These are phyloP conservation scores for Turritopsis rubra DNA, from an alignment of 30 jellyfish, hydroid and myxozoan species.

Conservation along the genomic window DNA sequence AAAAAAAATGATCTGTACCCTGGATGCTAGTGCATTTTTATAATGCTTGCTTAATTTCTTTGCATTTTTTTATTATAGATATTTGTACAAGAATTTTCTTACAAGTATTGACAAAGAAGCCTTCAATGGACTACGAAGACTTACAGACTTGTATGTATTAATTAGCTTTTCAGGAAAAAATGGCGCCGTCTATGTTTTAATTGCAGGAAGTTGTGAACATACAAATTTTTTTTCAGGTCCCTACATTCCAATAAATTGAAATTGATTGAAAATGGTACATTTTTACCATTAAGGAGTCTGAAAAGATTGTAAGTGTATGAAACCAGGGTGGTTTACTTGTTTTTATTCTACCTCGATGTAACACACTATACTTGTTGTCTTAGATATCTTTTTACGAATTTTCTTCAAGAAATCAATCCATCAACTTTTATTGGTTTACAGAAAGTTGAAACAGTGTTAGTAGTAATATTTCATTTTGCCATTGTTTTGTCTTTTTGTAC, in stretches of 20 bases:
- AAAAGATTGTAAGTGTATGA: conserved; percentile 48
- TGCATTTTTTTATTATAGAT: no score
- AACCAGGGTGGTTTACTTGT: not conserved
- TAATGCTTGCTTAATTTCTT: no score
- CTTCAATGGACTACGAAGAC: conserved; percentile 72
- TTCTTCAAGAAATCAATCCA: conserved; percentile 52
- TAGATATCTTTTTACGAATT: conserved; percentile 70
- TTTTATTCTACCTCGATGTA: no score
- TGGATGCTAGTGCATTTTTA: no score
- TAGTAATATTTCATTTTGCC: not conserved
- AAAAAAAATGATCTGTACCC: no score
- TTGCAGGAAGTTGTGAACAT: not conserved
- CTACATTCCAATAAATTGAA: conserved; percentile 64
- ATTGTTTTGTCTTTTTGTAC: not conserved
- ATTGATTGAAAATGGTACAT: conserved; percentile 57
- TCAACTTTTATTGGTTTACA: conserved; percentile 52
- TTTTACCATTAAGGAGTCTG: conserved; percentile 37
- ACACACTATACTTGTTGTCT: no score
- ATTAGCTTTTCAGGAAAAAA: not conserved
- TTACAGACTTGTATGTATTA: conserved; percentile 63
- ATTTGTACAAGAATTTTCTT: conserved; percentile 70
- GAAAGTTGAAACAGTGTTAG: conserved; percentile 60
- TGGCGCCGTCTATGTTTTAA: not conserved
- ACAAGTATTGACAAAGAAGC: conserved; percentile 72
- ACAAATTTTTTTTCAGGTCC: conserved; percentile 40